phyloP scores from a whole-genome alignment of 1,140 invertebrate genomes.

The Proales similis region DNA sequence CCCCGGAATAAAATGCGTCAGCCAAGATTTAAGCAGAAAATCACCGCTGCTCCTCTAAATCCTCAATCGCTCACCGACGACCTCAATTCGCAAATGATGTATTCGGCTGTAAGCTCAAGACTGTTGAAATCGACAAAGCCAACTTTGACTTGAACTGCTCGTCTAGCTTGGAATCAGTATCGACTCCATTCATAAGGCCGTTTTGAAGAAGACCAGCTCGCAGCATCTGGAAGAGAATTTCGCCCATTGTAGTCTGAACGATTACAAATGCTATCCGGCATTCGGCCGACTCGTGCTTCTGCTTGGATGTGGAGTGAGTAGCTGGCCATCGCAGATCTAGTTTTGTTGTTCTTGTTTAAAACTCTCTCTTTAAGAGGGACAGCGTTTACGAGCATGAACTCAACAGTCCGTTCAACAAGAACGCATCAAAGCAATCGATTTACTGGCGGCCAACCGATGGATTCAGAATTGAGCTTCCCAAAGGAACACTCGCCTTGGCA shows the following conservation, averaged over 20 bases:
- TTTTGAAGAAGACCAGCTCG: no score
- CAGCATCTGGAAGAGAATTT: slow-evolving; percentile 31
- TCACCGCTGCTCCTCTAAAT: not conserved
- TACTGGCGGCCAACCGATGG: slow-evolving; percentile 21
- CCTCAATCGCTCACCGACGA: no score
- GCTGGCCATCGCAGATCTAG: not conserved
- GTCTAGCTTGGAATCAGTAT: no score
- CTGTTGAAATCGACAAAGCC: no score
- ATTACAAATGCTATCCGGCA: slow-evolving; percentile 19
- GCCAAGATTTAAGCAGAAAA: not conserved
- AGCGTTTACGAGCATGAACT: slow-evolving; percentile 12
- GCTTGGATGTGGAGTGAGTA: slow-evolving; percentile 14
- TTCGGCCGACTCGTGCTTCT: slow-evolving; percentile 15
- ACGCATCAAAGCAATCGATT: not conserved
- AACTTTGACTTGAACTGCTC: no score
- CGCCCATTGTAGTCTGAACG: slow-evolving; percentile 21
- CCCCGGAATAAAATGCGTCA: not conserved
- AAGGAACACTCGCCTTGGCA: slow-evolving; percentile 16
- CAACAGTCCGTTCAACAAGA: not conserved
- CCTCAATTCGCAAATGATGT: no score
- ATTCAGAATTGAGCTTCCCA: slow-evolving; percentile 33
- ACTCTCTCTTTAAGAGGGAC: not conserved
- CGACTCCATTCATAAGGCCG: no score
- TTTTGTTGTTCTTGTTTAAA: not conserved
- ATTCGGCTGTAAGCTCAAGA: no score